Evolutionary conservation across 2,797 vertebrate genomes (phyloP), one percentile per base, ranked within the genome.

Genomic region (Falco novaeseelandiae): DNA sequence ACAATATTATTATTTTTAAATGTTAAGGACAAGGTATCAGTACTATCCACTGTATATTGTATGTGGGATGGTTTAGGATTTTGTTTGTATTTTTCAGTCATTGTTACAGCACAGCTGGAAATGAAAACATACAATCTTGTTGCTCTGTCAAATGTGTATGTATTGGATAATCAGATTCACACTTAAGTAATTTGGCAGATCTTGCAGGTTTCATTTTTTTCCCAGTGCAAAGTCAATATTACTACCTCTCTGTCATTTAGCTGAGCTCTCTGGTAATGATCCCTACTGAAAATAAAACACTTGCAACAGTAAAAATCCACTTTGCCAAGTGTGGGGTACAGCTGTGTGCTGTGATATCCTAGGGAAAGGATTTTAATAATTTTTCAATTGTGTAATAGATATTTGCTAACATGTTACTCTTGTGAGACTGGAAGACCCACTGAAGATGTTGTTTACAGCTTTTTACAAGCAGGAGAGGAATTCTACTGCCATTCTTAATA

Each of bases 401-500:
- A 54, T 62, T 77, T 85, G 55, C n/a, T 78, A 58, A 58, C 23
- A n/a, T 3, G n/a, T 23, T 6, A 38, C 42, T 58, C 58, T 72
- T 40, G 13, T 78, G 83, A 92, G 57, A 80, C 51, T 84, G 34
- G 58, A 74, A 72, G 30, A 73, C 13, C 7, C 18, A 61, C 38
- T 66, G 40, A 79, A 77, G 52, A 32, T 6, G 67, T 88, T 13
- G 8, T 70, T 88, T 63, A 55, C 14, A 62, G 55, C 10, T 63
- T 89, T 90, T 87, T 85, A 87, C 25, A 81, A 72, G 54, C 27
- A 91, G 44, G 67, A 90, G n/a, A 94, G 34, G 38, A 89, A 94
- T 92, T 96, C 62, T 52, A 92, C 92, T 88, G 36, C 15, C 71
- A 49, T 72, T 90, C n/a, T 67, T 85, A 94, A 89, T 10, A 76